Base-by-base conservation (phyloP, 2,113 vertebrate genomes). In the Damaliscus lunatus region DNA sequence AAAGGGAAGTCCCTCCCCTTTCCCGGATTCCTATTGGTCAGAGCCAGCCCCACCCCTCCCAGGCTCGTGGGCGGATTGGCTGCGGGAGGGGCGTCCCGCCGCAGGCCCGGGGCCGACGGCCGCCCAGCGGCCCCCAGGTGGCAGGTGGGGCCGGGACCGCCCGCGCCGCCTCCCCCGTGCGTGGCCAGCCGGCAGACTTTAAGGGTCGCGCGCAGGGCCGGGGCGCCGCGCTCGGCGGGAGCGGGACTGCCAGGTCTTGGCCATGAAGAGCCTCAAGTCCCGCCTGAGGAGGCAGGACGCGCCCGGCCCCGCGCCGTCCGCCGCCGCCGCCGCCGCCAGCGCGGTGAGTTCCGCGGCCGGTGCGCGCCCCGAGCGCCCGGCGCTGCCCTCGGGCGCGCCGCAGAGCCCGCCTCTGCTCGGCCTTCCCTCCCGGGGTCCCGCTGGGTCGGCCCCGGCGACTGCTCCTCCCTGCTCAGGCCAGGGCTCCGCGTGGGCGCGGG, bases 231-330 rank as follows among this genome's bases (percentile, higher is more conserved):
- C 84, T 95, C 27, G 27, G 43, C 2, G 36, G 80, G 67, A 87
- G 62, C 91, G 9, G 81, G 50, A 6, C 82, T 6, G 86, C 82
- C 2, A 5, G 10, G 62, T 81, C 62, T 83, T 33, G 91, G 82
- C 97, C 98, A 99, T 99, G 99, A 99, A 99, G 99, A 99, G 99
- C 98, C 99, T 99, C 78, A 99, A 99, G 98, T 99, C 99, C 96
- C 99, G 99, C 14, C 97, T 99, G 98, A 99, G 99, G 98, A 99
- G 99, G 98, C 99, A 99, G 90, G 99, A 99, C 98, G 99, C 99
- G 7, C 99, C 99, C 91, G 99, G 99, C 93, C 97, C 94, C 19
- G 91, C 91, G 92, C 93, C 98, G 59, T 33, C 98, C 27, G n/a
- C 89, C 64, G 78, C 84, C 23, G 55, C 85, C 92, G 93, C 92